These are phyloP conservation scores for Netelia inedita DNA, from an alignment of 2,888 invertebrate species.

Conservation along the genomic window DNA sequence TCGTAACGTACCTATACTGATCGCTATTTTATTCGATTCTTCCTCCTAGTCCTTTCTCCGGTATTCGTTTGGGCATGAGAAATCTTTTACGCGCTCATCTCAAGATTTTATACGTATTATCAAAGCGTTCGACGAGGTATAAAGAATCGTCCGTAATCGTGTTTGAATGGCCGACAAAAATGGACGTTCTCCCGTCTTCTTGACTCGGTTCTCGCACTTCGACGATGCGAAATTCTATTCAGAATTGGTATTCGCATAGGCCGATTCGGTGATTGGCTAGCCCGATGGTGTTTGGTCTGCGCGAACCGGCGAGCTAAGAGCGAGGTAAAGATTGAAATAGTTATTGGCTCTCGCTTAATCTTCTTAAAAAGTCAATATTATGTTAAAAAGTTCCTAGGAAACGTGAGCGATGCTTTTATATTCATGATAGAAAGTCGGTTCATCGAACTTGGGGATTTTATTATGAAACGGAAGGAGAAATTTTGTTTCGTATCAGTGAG, in stretches of 20 bases:
- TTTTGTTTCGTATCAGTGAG: neutral
- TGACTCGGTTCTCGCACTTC: slow-evolving; percentile 1
- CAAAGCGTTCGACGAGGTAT: slow-evolving; percentile 16
- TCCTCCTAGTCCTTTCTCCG: slow-evolving; percentile 3
- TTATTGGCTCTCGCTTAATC: slow-evolving; percentile 49
- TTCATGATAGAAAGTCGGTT: slow-evolving; percentile 16
- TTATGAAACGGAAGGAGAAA: neutral
- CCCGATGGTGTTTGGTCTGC: slow-evolving; percentile 22
- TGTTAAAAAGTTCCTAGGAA: slow-evolving; percentile 44
- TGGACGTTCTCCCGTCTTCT: slow-evolving; percentile 5
- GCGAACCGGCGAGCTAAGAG: slow-evolving; percentile 8
- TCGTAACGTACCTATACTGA: neutral
- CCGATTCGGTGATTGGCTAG: slow-evolving; percentile 39
- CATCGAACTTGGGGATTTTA: neutral
- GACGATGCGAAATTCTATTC: slow-evolving; percentile 22
- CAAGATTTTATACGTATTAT: neutral
- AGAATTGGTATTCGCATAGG: slow-evolving; percentile 27
- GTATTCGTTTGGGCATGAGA: neutral
- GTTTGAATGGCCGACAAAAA: slow-evolving; percentile 42
- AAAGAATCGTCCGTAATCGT: slow-evolving; percentile 26
- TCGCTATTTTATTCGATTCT: neutral
- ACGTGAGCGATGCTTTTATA: slow-evolving; percentile 1
- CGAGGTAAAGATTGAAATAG: slow-evolving; percentile 9
- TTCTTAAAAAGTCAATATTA: slow-evolving; percentile 56
- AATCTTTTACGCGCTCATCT: slow-evolving; percentile 4